A percentile compares a stretch with the other conserved stretches of the same genome.
Evolutionary conservation across 2,113 vertebrate genomes (phyloP).

Genomic region (Anser cygnoides): DNA sequence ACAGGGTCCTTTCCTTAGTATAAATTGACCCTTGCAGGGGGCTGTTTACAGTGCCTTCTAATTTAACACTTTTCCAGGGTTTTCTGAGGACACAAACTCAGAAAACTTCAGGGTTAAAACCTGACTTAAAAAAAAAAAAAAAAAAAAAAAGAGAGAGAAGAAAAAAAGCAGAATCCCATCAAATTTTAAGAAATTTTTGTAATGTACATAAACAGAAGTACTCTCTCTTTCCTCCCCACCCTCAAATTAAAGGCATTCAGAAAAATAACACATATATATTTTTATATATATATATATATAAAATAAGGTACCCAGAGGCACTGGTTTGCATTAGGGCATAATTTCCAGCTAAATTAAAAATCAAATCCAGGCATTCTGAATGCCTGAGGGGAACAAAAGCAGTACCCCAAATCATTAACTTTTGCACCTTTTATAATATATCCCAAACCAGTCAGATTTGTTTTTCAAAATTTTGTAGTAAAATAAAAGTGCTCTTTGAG

Average conservation of each 20-base stretch:
- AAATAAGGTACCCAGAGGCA: constrained; percentile 79
- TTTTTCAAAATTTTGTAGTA: constrained; percentile 74
- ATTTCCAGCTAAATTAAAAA: constrained; percentile 71
- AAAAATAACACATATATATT: constrained; percentile 56
- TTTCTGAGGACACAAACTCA: neutral
- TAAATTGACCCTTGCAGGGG: constrained; percentile 23
- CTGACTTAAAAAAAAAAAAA: neutral
- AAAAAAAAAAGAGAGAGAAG: neutral
- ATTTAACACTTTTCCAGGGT: constrained; percentile 2
- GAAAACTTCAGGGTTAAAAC: constrained; percentile 57
- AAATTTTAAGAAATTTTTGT: neutral
- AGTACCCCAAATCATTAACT: constrained; percentile 64
- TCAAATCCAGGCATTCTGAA: constrained; percentile 56
- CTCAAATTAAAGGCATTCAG: constrained; percentile 68
- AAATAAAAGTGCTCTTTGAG: constrained; percentile 79
- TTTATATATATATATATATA: constrained; percentile 29
- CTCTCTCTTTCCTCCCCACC: constrained; percentile 14
- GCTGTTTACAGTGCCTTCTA: constrained; percentile 35
- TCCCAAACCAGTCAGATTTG: constrained; percentile 62
- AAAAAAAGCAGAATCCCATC: neutral
- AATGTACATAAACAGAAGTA: constrained; percentile 49
- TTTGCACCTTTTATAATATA: constrained; percentile 66
- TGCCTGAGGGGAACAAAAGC: constrained; percentile 43
- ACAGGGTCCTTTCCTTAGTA: constrained; percentile 1
- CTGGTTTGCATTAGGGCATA: constrained; percentile 74